Percentiles rank a stretch among this genome's conserved stretches.
Evolutionary conservation across 2,113 vertebrate species (phyloP).

Genomic region (Sprattus sprattus): DNA sequence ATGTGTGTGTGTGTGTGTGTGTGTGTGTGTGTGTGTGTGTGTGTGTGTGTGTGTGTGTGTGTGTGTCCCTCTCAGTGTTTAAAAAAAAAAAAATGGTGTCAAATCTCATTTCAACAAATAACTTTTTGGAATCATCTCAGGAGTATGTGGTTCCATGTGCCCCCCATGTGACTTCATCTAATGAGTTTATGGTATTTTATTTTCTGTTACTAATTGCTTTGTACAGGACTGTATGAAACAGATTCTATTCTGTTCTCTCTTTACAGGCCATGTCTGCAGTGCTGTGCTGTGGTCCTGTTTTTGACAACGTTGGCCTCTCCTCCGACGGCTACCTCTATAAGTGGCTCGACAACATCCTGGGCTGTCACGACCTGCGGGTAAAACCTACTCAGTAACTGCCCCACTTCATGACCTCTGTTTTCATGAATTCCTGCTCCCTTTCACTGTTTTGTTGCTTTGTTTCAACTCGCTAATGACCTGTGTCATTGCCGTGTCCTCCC

Average conservation of each 20-base stretch:
- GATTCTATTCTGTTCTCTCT: not conserved
- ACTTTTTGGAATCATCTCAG: not conserved
- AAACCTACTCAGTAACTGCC: slow-evolving; percentile 43
- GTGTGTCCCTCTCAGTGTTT: not conserved
- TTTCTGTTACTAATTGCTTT: not conserved
- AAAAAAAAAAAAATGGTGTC: not conserved
- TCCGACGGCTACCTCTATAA: slow-evolving; percentile 98
- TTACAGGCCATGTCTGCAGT: slow-evolving; percentile 95
- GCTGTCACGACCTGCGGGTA: slow-evolving; percentile 94
- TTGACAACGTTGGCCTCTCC: slow-evolving; percentile 96
- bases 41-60: slow-evolving; percentile 9
- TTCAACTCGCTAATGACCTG: not conserved
- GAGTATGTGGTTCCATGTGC: not conserved
- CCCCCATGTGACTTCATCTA: not conserved
- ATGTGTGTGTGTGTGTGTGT: not conserved
- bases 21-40: slow-evolving; percentile 31
- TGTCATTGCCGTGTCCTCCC: not conserved
- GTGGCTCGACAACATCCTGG: slow-evolving; percentile 99
- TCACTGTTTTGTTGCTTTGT: not conserved
- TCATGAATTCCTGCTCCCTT: not conserved
- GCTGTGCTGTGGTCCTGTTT: slow-evolving; percentile 94
- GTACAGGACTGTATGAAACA: not conserved
- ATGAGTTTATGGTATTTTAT: no score
- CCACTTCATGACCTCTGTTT: not conserved
- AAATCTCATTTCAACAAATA: not conserved